Evolutionary conservation across 2,797 vertebrate species (phyloP), one percentile per base, ranked within the genome.

Genomic region (Syndactyla subalaris): DNA sequence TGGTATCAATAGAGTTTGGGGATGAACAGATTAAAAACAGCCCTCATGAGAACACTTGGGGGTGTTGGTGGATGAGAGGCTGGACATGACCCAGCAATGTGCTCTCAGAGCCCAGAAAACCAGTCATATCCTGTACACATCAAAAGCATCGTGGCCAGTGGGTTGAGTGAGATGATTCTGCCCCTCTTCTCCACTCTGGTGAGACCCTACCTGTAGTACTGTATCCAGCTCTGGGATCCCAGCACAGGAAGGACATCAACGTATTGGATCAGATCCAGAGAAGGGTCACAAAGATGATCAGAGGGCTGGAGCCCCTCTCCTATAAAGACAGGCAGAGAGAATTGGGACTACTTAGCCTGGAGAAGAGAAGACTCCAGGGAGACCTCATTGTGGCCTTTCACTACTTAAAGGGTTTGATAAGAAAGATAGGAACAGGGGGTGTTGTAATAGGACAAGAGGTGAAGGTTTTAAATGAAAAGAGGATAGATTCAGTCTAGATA

Each of bases 81-180:
- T 59, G 52, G 23, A 19, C 13, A 16, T 12, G 34, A 51, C 1
- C 36, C 0, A 0, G 32, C 27, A 38, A 3, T 26, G 14, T 26
- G 14, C 17, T 4, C 52, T 52, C 0, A 0, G 14, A 41, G 12
- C 0, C 34, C 45, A 71, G 63, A 65, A 58, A 75, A 1, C 8
- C 38, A 81, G 0, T 2, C 1, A 0, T 17, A 6, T 12, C 13
- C 20, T 43, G 58, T 23, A 39, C 43, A 20, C 20, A 65, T 29
- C 45, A 5, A 52, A 41, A 59, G 39, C 27, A 71, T 19, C 0
- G 0, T 3, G 58, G 24, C 2, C 61, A 74, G 43, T 5, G 68
- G 49, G 16, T 13, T 1, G 2, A 66, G 21, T 29, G 46, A 71
- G 18, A 6, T 9, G 21, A 32, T 2, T 66, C 52, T 61, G 2